These are phyloP conservation scores for Eilema sororculum DNA, from an alignment of 2,888 invertebrate genomes.

Conservation along the genomic window DNA sequence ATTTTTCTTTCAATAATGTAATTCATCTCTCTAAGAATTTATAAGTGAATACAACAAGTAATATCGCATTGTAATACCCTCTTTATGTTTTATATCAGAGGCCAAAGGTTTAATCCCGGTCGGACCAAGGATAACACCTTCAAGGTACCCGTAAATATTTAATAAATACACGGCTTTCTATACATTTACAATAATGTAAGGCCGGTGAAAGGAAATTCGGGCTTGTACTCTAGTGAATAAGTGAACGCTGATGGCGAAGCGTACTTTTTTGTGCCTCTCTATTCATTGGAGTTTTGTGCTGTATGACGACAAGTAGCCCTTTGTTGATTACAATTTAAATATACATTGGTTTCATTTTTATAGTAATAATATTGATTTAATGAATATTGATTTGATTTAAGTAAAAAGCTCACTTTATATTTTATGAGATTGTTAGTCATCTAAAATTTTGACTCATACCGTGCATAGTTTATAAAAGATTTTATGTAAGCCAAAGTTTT, in stretches of 20 bases:
- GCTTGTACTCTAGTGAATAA: slow-evolving; percentile 44
- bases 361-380: slow-evolving; percentile 3
- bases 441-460: too few species aligned
- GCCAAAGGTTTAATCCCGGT: slow-evolving; percentile 37
- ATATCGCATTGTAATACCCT: slow-evolving; percentile 42
- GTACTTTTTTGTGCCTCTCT: slow-evolving; percentile 22
- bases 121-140: slow-evolving; percentile 48
- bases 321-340: slow-evolving; percentile 18
- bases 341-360: not conserved
- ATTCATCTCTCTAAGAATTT: too few species aligned
- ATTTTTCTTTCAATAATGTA: not conserved
- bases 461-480: too few species aligned
- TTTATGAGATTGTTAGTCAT: not conserved
- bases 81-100: slow-evolving; percentile 46
- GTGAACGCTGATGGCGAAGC: slow-evolving; percentile 32
- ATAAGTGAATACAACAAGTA: not conserved
- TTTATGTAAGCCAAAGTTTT: too few species aligned
- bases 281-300: slow-evolving; percentile 22
- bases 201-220: slow-evolving; percentile 24
- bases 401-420: not conserved
- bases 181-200: slow-evolving; percentile 44
- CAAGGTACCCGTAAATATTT: slow-evolving; percentile 49
- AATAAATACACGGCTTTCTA: slow-evolving; percentile 41
- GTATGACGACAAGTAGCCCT: slow-evolving; percentile 8
- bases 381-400: not conserved